phyloP scores from a whole-genome alignment of 2,113 vertebrate species.

The Pantherophis guttatus region DNA sequence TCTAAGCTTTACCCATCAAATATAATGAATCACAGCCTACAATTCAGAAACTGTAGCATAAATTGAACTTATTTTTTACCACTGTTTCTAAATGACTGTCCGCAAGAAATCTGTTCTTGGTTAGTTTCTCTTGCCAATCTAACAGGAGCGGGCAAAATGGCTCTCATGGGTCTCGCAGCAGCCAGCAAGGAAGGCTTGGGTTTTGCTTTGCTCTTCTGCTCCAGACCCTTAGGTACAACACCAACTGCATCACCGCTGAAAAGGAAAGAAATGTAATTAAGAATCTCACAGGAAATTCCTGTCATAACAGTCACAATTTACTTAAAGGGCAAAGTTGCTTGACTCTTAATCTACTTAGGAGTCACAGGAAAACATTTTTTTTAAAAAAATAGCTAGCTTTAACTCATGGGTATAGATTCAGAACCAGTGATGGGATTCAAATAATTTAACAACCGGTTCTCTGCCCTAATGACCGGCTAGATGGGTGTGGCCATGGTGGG shows the following conservation, averaged over 20 bases:
- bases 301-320: background rate
- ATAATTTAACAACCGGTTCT: too few relatives aligned
- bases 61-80: constrained; percentile 54
- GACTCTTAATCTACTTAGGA: background rate
- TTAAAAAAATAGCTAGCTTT: background rate
- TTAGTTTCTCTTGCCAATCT: constrained; percentile 67
- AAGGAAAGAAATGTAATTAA: constrained; percentile 32
- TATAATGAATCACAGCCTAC: background rate
- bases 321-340: background rate
- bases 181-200: constrained; percentile 67
- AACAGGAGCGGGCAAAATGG: constrained; percentile 85
- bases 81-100: constrained; percentile 60
- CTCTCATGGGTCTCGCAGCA: constrained; percentile 85
- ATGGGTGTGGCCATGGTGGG: too few relatives aligned
- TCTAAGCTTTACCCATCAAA: background rate
- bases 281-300: background rate
- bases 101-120: constrained; percentile 52
- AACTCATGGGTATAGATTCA: background rate
- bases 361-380: background rate
- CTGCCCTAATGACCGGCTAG: too few relatives aligned
- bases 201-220: constrained; percentile 67
- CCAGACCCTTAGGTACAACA: constrained; percentile 63
- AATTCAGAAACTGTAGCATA: background rate
- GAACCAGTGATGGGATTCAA: too few relatives aligned
- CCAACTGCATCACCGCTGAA: constrained; percentile 63